A percentile compares a stretch with the other conserved stretches of the same genome.
Evolutionary conservation across 2,113 vertebrate species (phyloP).

Genomic region (Python bivittatus): DNA sequence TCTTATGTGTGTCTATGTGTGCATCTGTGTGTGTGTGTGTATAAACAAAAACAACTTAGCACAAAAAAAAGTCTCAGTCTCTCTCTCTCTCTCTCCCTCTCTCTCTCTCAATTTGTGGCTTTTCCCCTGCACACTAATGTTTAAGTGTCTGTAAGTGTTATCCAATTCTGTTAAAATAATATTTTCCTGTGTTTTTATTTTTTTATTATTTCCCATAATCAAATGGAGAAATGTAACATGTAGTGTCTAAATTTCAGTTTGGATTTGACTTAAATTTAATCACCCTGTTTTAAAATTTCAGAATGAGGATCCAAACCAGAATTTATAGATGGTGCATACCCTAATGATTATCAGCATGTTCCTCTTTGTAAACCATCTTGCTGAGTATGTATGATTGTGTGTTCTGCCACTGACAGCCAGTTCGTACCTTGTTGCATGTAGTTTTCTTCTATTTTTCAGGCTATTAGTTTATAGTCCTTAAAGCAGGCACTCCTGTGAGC

Average conservation of each 20-base stretch:
- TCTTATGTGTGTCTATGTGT: too few species aligned
- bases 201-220: neutral
- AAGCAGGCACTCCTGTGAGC: neutral
- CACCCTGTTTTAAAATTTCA: neutral
- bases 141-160: neutral
- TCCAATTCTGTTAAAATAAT: neutral
- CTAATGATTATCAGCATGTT: neutral
- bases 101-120: neutral
- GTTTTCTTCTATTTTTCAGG: neutral
- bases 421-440: neutral
- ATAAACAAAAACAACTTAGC: neutral
- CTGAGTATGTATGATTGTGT: too few species aligned
- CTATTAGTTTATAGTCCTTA: neutral
- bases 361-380: too few species aligned
- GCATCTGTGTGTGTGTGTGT: neutral
- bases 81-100: too few species aligned
- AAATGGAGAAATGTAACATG: neutral
- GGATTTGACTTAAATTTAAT: neutral
- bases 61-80: too few species aligned
- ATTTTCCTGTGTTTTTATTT: neutral
- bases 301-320: neutral
- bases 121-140: neutral
- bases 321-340: neutral
- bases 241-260: neutral
- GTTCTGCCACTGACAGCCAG: neutral